A percentile compares a stretch with the other conserved stretches of the same genome.
Evolutionary conservation across 2,888 invertebrate genomes (phyloP).

Genomic region (Saturnia pavonia): DNA sequence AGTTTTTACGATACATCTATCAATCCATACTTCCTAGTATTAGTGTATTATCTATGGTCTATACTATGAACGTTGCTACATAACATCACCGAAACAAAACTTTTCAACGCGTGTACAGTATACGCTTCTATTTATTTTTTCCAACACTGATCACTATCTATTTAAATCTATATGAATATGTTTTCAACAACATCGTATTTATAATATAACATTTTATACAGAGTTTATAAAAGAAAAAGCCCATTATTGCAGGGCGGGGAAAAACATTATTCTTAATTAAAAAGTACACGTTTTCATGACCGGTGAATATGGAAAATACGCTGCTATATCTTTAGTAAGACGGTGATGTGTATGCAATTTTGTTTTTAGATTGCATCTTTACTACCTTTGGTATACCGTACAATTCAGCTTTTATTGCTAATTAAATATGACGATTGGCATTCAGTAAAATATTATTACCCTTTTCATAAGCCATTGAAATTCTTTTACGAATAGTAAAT

Average conservation of each 20-base stretch:
- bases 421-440: constrained; percentile 36
- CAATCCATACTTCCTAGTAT: too few relatives aligned
- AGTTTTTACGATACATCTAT: too few relatives aligned
- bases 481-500: not conserved
- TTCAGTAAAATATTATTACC: constrained; percentile 15
- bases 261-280: not conserved
- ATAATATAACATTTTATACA: not conserved
- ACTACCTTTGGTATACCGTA: constrained; percentile 9
- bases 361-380: constrained; percentile 45
- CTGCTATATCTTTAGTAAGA: not conserved
- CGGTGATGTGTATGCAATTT: constrained; percentile 64
- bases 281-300: constrained; percentile 30
- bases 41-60: too few relatives aligned
- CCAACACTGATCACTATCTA: too few relatives aligned
- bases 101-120: too few relatives aligned
- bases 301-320: constrained; percentile 22
- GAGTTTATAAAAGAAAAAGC: not conserved
- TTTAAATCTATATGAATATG: too few relatives aligned
- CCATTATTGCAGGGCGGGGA: not conserved
- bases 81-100: too few relatives aligned
- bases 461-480: not conserved
- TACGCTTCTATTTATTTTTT: too few relatives aligned
- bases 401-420: constrained; percentile 32
- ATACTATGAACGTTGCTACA: too few relatives aligned
- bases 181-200: not conserved